Conservation (phyloP, 2,113 vertebrate species). For the Laterallus jamaicensis region DNA sequence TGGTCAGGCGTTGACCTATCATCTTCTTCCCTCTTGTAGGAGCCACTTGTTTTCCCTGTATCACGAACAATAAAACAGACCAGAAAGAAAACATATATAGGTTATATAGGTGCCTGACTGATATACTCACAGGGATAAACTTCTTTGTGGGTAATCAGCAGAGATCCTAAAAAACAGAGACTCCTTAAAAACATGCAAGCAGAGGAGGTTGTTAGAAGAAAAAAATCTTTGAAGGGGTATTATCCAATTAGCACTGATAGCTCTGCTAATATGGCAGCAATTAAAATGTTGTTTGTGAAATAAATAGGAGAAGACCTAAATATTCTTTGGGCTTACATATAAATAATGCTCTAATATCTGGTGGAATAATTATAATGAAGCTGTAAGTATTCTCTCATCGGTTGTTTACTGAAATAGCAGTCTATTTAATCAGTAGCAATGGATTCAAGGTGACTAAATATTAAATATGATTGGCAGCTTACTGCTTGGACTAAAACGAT, state of each 20-base stretch:
- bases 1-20: neutral
- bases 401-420: conserved; percentile 76
- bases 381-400: conserved; percentile 77
- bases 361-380: conserved; percentile 76
- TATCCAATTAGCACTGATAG: conserved; percentile 59
- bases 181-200: neutral
- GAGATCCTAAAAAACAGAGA: neutral
- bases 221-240: conserved; percentile 52
- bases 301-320: conserved; percentile 71
- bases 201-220: conserved; percentile 31
- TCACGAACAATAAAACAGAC: neutral
- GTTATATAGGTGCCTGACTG: neutral
- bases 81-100: neutral
- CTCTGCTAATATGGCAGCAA: conserved; percentile 63
- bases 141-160: neutral
- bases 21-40: neutral
- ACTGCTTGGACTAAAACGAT: conserved; percentile 81
- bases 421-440: conserved; percentile 74
- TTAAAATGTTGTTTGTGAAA: conserved; percentile 67
- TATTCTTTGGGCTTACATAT: conserved; percentile 64
- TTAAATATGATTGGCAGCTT: conserved; percentile 75
- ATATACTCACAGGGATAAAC: neutral
- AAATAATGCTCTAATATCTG: conserved; percentile 71
- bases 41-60: neutral
- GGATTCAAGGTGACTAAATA: conserved; percentile 79